phyloP scores from a whole-genome alignment of 2,113 vertebrate genomes.

The Himantopus leucocephalus region DNA sequence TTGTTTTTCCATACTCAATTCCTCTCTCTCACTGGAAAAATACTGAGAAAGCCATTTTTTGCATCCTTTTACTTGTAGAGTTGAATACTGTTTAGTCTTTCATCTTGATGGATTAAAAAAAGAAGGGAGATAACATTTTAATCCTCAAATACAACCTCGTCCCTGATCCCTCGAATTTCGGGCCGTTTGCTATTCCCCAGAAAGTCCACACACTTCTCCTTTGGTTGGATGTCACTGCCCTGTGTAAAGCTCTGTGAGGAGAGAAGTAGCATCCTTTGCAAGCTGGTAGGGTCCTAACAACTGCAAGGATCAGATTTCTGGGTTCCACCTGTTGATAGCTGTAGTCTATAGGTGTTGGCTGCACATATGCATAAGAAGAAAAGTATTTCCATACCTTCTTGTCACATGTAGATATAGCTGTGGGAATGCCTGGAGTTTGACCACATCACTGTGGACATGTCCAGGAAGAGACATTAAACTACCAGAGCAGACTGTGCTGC shows the following conservation, averaged over 20 bases:
- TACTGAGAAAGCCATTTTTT: background rate
- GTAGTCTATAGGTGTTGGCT: background rate
- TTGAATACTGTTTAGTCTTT: background rate
- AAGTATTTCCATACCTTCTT: background rate
- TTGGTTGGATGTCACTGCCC: background rate
- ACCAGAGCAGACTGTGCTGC: background rate
- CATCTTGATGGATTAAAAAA: background rate
- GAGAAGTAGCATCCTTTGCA: background rate
- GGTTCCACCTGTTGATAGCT: background rate
- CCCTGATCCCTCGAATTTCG: background rate
- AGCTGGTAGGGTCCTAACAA: background rate
- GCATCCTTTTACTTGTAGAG: background rate
- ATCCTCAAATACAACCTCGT: background rate
- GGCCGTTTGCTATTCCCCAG: background rate
- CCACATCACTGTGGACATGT: no score
- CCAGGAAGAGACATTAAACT: background rate
- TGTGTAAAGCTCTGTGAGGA: background rate
- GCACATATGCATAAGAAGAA: accelerated
- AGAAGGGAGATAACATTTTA: background rate
- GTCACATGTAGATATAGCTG: background rate
- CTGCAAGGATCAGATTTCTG: background rate
- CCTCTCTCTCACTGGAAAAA: background rate
- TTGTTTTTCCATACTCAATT: background rate
- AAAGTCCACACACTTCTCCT: background rate
- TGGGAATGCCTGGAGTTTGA: background rate